Evolutionary conservation across 2,888 invertebrate genomes (phyloP).

Genomic region (Scaptomyza parva): DNA sequence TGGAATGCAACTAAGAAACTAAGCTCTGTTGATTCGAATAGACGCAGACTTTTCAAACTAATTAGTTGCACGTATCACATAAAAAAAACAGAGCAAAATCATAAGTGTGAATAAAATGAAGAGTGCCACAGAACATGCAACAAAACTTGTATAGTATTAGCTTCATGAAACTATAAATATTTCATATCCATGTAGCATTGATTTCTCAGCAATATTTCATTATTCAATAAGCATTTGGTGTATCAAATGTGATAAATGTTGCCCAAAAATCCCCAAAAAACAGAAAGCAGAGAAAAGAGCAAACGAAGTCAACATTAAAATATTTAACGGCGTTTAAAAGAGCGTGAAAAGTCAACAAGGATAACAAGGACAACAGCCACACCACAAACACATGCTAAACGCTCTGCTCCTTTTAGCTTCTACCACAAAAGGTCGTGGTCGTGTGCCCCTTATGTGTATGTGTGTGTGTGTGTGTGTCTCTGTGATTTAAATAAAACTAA

Average conservation of each 20-base stretch:
- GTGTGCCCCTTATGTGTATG: conserved; percentile 47
- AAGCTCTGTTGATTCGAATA: conserved; percentile 42
- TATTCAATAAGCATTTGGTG: conserved; percentile 48
- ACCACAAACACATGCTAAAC: conserved; percentile 61
- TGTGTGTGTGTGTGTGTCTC: conserved; percentile 43
- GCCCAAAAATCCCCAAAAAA: conserved; percentile 12
- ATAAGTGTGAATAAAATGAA: conserved; percentile 32
- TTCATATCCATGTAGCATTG: conserved; percentile 1
- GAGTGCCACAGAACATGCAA: background rate
- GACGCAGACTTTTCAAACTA: conserved; percentile 21
- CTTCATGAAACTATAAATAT: conserved; percentile 6
- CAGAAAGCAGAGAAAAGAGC: conserved; percentile 6
- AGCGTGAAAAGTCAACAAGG: conserved; percentile 84
- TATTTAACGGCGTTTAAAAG: conserved; percentile 83
- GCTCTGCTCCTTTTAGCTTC: conserved; percentile 27
- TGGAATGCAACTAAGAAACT: conserved; percentile 20
- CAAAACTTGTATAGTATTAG: background rate
- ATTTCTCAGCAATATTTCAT: conserved; percentile 41
- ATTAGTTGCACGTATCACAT: conserved; percentile 36
- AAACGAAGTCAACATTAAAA: conserved; percentile 45
- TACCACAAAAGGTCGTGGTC: conserved; percentile 63
- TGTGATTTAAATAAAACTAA: conserved; percentile 80
- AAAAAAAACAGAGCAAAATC: conserved; percentile 14
- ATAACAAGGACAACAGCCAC: conserved; percentile 52
- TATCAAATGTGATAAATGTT: conserved; percentile 74